phyloP scores from a whole-genome alignment of 1,140 invertebrate species.

The Sitobion miscanthi region DNA sequence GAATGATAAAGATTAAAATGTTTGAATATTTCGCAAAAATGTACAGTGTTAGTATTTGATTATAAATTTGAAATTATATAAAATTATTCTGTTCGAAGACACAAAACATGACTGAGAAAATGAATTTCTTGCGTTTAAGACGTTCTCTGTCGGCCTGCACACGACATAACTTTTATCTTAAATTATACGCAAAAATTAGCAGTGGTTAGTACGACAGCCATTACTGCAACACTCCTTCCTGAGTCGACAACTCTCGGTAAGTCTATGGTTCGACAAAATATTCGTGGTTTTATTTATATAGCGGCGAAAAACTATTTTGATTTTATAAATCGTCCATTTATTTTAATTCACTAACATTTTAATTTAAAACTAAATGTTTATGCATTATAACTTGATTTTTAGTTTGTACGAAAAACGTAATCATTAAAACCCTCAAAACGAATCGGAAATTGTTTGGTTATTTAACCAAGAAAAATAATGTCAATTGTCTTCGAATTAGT shows the following conservation, averaged over 20 bases:
- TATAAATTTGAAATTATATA: too few relatives aligned
- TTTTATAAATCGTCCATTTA: background rate
- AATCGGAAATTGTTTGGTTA: background rate
- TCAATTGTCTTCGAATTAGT: background rate
- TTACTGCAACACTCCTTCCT: background rate
- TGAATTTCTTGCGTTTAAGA: too few relatives aligned
- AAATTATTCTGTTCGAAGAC: too few relatives aligned
- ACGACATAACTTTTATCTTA: too few relatives aligned
- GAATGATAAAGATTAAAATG: too few relatives aligned
- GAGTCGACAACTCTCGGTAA: background rate
- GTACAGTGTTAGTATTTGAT: too few relatives aligned
- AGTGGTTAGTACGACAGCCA: background rate
- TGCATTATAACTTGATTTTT: background rate
- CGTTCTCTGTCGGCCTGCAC: too few relatives aligned
- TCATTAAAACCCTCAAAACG: background rate
- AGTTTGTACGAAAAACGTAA: background rate
- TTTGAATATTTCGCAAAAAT: too few relatives aligned
- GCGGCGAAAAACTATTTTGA: background rate
- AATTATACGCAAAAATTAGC: background rate
- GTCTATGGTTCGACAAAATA: background rate
- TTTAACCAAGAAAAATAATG: background rate
- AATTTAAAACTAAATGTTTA: background rate
- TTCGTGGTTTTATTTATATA: background rate
- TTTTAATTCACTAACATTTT: background rate
- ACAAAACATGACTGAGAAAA: too few relatives aligned